A percentile compares a stretch with the other conserved stretches of the same genome.
These are phyloP conservation scores for Linurgus olivaceus DNA, from an alignment of 2,797 vertebrate genomes.

Conservation along the genomic window DNA sequence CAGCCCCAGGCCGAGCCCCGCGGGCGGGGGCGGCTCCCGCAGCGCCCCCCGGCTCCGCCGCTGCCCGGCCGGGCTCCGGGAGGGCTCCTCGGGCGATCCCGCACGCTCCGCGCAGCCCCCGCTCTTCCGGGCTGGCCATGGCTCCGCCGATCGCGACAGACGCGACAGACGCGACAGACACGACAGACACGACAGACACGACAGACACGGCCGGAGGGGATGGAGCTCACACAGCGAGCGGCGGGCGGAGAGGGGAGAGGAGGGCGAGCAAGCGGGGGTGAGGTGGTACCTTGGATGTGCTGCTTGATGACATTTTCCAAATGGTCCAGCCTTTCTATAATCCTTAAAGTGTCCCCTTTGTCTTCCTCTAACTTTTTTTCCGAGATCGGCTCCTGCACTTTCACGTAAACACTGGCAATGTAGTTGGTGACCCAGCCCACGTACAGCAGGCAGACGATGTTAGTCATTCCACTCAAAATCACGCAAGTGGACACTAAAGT, in stretches of 20 bases:
- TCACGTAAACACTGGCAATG: constrained; percentile 93
- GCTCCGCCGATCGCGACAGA: neutral
- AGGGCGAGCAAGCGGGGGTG: neutral
- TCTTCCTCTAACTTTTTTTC: constrained; percentile 92
- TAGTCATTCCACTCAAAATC: constrained; percentile 98
- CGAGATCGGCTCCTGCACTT: constrained; percentile 89
- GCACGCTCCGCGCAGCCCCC: neutral
- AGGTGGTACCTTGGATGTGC: constrained; percentile 92
- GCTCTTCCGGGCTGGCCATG: neutral
- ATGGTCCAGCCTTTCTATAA: constrained; percentile 94
- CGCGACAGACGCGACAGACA: neutral
- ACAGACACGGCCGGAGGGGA: neutral
- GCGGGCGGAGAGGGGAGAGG: neutral
- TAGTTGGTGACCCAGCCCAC: constrained; percentile 99
- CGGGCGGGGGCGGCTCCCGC: neutral
- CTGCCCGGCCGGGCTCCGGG: neutral
- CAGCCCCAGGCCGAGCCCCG: neutral
- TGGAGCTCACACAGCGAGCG: neutral
- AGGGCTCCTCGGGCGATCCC: neutral
- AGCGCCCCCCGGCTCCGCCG: neutral
- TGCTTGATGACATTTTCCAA: constrained; percentile 97
- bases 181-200: neutral
- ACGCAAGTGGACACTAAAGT: constrained; percentile 99
- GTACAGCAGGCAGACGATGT: constrained; percentile 95
- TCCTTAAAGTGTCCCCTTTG: constrained; percentile 92